Conservation (phyloP, 2,888 invertebrate species). For the Eupithecia subumbrata region DNA sequence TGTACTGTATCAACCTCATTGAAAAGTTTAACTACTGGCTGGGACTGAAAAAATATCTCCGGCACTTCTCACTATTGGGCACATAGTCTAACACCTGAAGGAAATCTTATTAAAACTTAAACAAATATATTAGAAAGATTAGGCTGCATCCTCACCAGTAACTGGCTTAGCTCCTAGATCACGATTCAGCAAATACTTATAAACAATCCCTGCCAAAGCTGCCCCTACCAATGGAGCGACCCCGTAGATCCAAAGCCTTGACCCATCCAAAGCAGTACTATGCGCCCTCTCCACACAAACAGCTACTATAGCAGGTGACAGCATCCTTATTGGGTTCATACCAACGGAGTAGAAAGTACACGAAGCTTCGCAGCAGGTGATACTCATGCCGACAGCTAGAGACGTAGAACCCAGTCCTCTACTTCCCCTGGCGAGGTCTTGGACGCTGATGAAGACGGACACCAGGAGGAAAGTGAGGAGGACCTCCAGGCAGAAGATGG, state of each 20-base stretch:
- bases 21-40: not conserved
- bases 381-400: conserved; percentile 51
- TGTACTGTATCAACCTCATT: not conserved
- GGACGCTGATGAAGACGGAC: conserved; percentile 45
- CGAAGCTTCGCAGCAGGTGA: conserved; percentile 50
- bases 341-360: conserved; percentile 48
- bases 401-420: conserved; percentile 51
- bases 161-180: conserved; percentile 5
- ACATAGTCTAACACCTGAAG: not conserved
- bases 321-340: conserved; percentile 49
- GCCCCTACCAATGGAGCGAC: conserved; percentile 50
- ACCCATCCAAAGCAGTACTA: conserved; percentile 33
- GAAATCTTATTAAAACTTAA: not conserved
- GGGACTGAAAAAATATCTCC: not conserved
- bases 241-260: conserved; percentile 51
- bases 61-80: not conserved
- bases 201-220: conserved; percentile 47
- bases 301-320: conserved; percentile 46
- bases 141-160: not conserved
- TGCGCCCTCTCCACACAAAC: conserved; percentile 5
- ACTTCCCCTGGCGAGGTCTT: conserved; percentile 45
- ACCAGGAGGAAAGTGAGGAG: conserved; percentile 52
- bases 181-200: conserved; percentile 43
- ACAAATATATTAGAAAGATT: not conserved
- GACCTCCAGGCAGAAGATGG: conserved; percentile 48